Conservation (phyloP, 2,113 vertebrate genomes). For the Pachypanchax playfairii region DNA sequence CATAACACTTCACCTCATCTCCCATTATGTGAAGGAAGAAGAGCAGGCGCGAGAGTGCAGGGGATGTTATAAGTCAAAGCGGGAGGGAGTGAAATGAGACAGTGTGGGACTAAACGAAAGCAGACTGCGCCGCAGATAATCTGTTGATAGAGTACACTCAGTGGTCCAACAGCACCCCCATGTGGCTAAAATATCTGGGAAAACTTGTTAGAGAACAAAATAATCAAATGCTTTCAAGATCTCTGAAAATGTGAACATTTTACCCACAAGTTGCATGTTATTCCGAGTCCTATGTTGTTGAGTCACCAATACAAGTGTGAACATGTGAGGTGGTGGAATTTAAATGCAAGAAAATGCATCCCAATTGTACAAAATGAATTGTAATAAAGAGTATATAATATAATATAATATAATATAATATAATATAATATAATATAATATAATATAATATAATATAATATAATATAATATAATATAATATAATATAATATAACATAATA, state of each 20-base stretch:
- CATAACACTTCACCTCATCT: constrained; percentile 74
- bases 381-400: neutral
- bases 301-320: neutral
- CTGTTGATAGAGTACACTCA: constrained; percentile 41
- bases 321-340: neutral
- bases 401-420: neutral
- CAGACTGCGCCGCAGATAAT: constrained; percentile 42
- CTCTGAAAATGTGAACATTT: neutral
- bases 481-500: too few species aligned
- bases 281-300: neutral
- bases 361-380: neutral
- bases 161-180: constrained; percentile 86
- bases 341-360: neutral
- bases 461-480: too few species aligned
- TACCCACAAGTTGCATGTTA: neutral
- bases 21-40: constrained; percentile 55
- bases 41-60: constrained; percentile 35
- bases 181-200: constrained; percentile 66
- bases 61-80: constrained; percentile 62
- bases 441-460: neutral
- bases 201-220: neutral
- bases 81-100: constrained; percentile 49
- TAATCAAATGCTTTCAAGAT: constrained; percentile 10
- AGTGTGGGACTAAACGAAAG: constrained; percentile 45
- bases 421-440: neutral